Percentiles rank a stretch among this genome's conserved stretches.
These are phyloP conservation scores for Cathartes aura DNA, from an alignment of 2,113 vertebrate genomes.

Conservation along the genomic window DNA sequence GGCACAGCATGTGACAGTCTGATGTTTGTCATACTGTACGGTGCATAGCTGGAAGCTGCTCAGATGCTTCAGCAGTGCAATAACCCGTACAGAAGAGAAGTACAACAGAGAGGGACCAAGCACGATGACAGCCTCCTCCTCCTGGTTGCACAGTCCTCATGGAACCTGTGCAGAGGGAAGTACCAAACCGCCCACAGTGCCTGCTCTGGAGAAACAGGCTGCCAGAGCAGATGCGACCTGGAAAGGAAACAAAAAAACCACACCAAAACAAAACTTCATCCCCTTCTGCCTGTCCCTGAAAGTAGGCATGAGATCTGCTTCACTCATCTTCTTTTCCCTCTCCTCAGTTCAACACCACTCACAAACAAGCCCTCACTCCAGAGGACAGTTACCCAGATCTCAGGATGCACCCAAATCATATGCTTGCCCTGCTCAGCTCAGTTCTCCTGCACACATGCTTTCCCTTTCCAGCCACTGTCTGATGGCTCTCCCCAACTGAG, in stretches of 20 bases:
- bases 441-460: not conserved
- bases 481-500: not conserved
- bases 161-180: not conserved
- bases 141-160: not conserved
- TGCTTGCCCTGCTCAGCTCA: not conserved
- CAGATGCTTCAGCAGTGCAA: not conserved
- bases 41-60: not conserved
- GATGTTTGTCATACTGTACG: not conserved
- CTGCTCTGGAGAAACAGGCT: not conserved
- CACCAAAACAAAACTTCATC: not conserved
- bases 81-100: not conserved
- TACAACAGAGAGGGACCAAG: not conserved
- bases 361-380: not conserved
- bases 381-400: not conserved
- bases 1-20: not conserved
- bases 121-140: not conserved
- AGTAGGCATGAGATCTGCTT: not conserved
- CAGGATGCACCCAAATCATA: not conserved
- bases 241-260: not conserved
- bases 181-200: not conserved
- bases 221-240: accelerated
- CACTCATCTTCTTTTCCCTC: not conserved
- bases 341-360: not conserved
- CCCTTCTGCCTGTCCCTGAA: not conserved
- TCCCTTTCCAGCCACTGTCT: not conserved